These are phyloP conservation scores for Danio tinwini DNA, from an alignment of 2,797 vertebrate species.

Conservation along the genomic window DNA sequence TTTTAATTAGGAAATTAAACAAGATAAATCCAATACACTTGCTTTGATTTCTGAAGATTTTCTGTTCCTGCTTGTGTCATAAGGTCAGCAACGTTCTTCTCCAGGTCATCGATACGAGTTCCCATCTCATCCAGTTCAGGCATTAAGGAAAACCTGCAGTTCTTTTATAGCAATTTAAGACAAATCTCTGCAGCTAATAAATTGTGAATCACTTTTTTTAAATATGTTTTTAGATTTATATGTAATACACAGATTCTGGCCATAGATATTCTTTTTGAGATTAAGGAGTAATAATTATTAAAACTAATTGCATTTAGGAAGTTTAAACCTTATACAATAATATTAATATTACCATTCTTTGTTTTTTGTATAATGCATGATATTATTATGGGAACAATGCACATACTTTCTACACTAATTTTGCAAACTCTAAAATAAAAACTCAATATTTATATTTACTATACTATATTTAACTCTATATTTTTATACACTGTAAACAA, in stretches of 20 bases:
- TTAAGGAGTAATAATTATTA: no score
- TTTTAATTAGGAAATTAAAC: background rate
- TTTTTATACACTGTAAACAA: no score
- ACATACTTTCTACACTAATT: no score
- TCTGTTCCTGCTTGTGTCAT: conserved; percentile 87
- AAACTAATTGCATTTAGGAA: background rate
- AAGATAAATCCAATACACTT: background rate
- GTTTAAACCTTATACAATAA: background rate
- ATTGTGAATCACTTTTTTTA: background rate
- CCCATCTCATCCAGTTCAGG: conserved; percentile 89
- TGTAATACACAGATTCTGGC: no score
- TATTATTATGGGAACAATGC: no score
- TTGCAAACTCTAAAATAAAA: no score
- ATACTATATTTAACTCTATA: no score
- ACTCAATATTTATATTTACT: no score
- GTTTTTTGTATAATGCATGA: no score
- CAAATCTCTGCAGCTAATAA: background rate
- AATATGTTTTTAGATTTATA: background rate
- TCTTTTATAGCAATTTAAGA: background rate
- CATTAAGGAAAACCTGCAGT: conserved; percentile 73
- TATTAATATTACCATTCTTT: no score
- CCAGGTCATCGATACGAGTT: conserved; percentile 80
- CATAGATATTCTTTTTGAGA: no score
- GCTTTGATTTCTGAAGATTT: conserved; percentile 69
- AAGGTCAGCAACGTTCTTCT: conserved; percentile 83